Percentiles rank a stretch among this genome's conserved stretches.
Conservation (phyloP, 2,888 invertebrate genomes). For the Cephus pygmeus region DNA sequence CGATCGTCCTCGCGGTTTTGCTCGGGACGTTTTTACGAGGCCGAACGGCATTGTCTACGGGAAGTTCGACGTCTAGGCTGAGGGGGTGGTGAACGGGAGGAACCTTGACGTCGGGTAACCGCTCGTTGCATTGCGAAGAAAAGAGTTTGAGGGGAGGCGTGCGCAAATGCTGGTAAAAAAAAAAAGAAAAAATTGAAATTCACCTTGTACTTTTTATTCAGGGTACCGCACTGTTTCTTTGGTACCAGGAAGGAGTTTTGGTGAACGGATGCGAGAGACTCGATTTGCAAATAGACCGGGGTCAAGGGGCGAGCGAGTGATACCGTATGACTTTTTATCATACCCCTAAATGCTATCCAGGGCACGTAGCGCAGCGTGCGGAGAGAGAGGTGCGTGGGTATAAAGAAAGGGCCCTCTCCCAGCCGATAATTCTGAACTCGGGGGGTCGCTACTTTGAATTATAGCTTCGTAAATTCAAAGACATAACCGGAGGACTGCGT, state of each 20-base stretch:
- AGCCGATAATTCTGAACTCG: neutral
- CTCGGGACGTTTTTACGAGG: slow-evolving; percentile 55
- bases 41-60: slow-evolving; percentile 39
- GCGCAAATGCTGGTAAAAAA: neutral
- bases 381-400: neutral
- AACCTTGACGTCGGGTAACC: neutral
- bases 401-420: neutral
- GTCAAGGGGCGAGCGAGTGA: neutral
- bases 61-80: slow-evolving; percentile 12
- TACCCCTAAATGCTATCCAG: neutral
- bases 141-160: neutral
- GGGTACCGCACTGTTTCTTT: neutral
- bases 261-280: neutral
- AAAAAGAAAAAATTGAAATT: neutral
- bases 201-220: neutral
- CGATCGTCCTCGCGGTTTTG: slow-evolving; percentile 46
- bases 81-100: neutral
- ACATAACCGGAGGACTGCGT: slow-evolving; percentile 39
- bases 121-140: neutral
- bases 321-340: neutral
- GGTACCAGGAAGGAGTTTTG: neutral
- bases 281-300: neutral
- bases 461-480: slow-evolving; percentile 52
- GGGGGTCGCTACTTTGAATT: slow-evolving; percentile 45
- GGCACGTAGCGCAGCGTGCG: neutral